These are phyloP conservation scores for Nasonia vitripennis DNA, from an alignment of 1,140 invertebrate species.

Conservation along the genomic window DNA sequence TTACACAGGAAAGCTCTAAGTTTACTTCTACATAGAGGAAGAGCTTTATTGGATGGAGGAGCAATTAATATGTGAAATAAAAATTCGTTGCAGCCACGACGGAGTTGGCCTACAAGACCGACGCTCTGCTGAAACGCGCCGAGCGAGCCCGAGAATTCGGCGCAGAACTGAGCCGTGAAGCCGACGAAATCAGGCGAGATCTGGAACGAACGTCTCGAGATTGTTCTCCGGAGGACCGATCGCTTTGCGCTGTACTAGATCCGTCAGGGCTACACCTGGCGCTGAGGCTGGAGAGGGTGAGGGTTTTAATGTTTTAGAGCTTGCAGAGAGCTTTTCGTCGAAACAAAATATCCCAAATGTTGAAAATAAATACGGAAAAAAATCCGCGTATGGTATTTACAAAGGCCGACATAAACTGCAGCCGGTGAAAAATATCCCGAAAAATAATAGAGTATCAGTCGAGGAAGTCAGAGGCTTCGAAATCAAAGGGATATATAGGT, in stretches of 20 bases:
- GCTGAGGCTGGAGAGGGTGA: constrained; percentile 70
- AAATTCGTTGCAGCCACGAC: constrained; percentile 68
- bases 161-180: constrained; percentile 76
- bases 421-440: no score
- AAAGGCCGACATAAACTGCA: no score
- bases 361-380: no score
- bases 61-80: background rate
- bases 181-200: constrained; percentile 77
- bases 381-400: no score
- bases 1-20: background rate
- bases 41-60: no score
- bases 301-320: background rate
- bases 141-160: constrained; percentile 75
- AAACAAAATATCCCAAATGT: no score
- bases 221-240: constrained; percentile 77
- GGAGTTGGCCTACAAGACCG: constrained; percentile 73
- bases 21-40: background rate
- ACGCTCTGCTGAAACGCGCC: constrained; percentile 72
- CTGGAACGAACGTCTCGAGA: constrained; percentile 77
- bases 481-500: background rate
- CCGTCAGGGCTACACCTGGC: constrained; percentile 77
- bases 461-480: no score
- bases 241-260: constrained; percentile 81
- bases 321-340: no score
- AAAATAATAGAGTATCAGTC: no score